These are phyloP conservation scores for Polypedilum pembai DNA, from an alignment of 1,140 invertebrate species.

Conservation along the genomic window DNA sequence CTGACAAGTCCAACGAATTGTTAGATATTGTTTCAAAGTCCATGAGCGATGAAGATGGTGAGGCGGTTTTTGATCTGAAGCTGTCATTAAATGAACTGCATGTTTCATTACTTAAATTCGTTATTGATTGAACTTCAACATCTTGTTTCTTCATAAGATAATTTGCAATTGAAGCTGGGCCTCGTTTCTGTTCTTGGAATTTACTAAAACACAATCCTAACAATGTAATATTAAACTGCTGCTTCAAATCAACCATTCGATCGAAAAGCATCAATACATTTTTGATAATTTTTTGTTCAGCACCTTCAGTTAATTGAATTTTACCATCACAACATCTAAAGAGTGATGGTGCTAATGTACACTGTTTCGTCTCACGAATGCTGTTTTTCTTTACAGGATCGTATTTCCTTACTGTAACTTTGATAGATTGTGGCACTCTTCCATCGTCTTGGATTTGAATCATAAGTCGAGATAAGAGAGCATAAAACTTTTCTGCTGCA, in stretches of 20 bases:
- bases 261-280: conserved; percentile 66
- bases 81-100: conserved; percentile 33
- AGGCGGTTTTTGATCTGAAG: conserved; percentile 42
- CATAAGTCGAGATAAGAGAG: conserved; percentile 58
- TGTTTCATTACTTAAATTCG: conserved; percentile 50
- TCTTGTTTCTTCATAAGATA: conserved; percentile 59
- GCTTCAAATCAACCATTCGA: conserved; percentile 59
- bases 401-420: conserved; percentile 62
- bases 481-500: conserved; percentile 58
- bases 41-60: conserved; percentile 47
- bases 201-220: conserved; percentile 70
- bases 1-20: conserved; percentile 49
- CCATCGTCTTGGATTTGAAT: conserved; percentile 66
- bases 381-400: conserved; percentile 50
- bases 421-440: conserved; percentile 61
- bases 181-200: conserved; percentile 59
- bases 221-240: conserved; percentile 68
- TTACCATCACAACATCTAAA: conserved; percentile 48
- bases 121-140: conserved; percentile 62
- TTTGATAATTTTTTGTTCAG: conserved; percentile 57
- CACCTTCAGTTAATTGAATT: conserved; percentile 47
- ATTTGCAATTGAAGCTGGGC: conserved; percentile 57
- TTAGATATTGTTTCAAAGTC: conserved; percentile 49
- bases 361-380: conserved; percentile 64
- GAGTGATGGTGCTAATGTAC: conserved; percentile 56